Conservation (phyloP, 2,888 invertebrate species). For the Xanthorhoe designata region DNA sequence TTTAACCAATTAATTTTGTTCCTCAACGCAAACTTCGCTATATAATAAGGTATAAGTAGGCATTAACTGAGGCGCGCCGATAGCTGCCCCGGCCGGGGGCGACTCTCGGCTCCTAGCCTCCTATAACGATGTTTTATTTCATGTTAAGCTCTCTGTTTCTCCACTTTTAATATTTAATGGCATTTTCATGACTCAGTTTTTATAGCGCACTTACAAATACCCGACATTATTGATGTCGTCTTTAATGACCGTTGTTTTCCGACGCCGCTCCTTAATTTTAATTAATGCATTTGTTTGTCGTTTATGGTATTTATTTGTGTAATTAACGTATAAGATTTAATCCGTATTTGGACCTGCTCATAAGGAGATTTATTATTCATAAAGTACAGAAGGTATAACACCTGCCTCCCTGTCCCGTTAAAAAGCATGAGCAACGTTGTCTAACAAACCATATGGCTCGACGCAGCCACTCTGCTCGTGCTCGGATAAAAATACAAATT, state of each 20-base stretch:
- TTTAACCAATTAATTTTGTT: slow-evolving; percentile 87
- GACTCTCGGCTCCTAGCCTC: slow-evolving; percentile 76
- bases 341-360: neutral
- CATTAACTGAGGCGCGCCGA: slow-evolving; percentile 85
- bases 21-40: slow-evolving; percentile 86
- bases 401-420: slow-evolving; percentile 55
- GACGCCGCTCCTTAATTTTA: slow-evolving; percentile 47
- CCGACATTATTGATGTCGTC: slow-evolving; percentile 78
- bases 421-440: slow-evolving; percentile 62
- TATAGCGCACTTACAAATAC: slow-evolving; percentile 83
- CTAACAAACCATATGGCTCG: slow-evolving; percentile 77
- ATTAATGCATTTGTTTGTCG: slow-evolving; percentile 50
- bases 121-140: slow-evolving; percentile 85
- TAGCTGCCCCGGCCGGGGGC: slow-evolving; percentile 81
- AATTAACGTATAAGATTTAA: too few relatives aligned
- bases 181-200: slow-evolving; percentile 84
- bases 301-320: slow-evolving; percentile 13
- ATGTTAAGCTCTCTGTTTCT: slow-evolving; percentile 86
- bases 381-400: slow-evolving; percentile 42
- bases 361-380: neutral
- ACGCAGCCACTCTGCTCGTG: slow-evolving; percentile 61
- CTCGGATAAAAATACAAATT: slow-evolving; percentile 66
- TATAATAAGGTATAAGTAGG: slow-evolving; percentile 86
- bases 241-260: slow-evolving; percentile 51
- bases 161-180: slow-evolving; percentile 86